Evolutionary conservation across 2,888 invertebrate species (phyloP).

Genomic region (Harpalus rubripes): DNA sequence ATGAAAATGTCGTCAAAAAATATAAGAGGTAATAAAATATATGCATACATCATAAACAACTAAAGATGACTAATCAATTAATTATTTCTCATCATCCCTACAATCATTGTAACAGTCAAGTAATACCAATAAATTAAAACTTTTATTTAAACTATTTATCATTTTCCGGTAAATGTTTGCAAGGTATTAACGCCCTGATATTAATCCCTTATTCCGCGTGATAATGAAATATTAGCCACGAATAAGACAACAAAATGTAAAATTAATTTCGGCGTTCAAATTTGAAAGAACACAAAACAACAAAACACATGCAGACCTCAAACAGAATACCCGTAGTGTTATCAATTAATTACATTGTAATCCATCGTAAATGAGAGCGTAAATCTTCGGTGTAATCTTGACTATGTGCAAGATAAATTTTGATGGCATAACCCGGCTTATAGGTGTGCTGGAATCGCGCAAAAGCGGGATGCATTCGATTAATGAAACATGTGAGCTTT

Average conservation of each 20-base stretch:
- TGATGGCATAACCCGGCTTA: conserved; percentile 63
- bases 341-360: conserved; percentile 66
- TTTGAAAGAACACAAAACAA: conserved; percentile 43
- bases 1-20: too few relatives aligned
- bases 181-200: not conserved
- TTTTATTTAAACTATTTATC: not conserved
- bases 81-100: too few relatives aligned
- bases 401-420: conserved; percentile 59
- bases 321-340: conserved; percentile 58
- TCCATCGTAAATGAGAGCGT: conserved; percentile 66
- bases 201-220: not conserved
- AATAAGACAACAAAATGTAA: conserved; percentile 21
- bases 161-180: not conserved
- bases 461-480: conserved; percentile 23
- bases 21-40: too few relatives aligned
- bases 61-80: too few relatives aligned
- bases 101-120: too few relatives aligned
- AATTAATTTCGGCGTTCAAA: conserved; percentile 48
- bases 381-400: conserved; percentile 64
- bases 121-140: too few relatives aligned
- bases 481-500: conserved; percentile 49
- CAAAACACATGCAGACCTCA: conserved; percentile 47
- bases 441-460: conserved; percentile 13
- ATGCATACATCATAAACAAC: too few relatives aligned
- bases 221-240: conserved; percentile 19